These are phyloP conservation scores for Microtus richardsoni DNA, from an alignment of 2,113 vertebrate genomes.

Conservation along the genomic window DNA sequence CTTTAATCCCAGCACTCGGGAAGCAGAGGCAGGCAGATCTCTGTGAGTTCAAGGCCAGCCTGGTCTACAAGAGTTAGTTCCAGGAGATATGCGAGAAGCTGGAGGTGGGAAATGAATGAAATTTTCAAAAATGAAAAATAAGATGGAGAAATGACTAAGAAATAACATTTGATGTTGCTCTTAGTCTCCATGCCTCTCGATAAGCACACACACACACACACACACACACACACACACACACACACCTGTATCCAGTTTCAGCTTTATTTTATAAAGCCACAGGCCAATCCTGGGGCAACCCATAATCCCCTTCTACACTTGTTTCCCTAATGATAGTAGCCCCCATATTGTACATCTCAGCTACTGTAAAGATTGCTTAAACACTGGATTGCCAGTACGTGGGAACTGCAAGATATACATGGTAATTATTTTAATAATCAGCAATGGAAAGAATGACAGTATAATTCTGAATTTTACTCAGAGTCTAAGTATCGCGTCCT, in stretches of 20 bases:
- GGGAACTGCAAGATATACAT: background rate
- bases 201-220: background rate
- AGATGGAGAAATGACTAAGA: background rate
- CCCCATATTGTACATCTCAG: background rate
- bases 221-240: background rate
- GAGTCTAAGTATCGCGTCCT: background rate
- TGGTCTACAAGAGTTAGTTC: too few relatives aligned
- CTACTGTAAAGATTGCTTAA: conserved; percentile 21
- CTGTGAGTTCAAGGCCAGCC: too few relatives aligned
- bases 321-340: background rate
- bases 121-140: background rate
- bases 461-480: conserved; percentile 37
- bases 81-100: background rate
- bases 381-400: background rate
- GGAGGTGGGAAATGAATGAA: background rate
- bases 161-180: background rate
- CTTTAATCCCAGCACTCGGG: too few relatives aligned
- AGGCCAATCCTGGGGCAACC: background rate
- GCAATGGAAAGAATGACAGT: background rate
- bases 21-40: too few relatives aligned
- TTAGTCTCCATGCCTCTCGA: background rate
- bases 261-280: background rate
- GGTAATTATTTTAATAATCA: conserved; percentile 14
- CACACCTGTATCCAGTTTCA: background rate
- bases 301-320: background rate